phyloP scores from a whole-genome alignment of 2,888 invertebrate species.

The Pomacea canaliculata region DNA sequence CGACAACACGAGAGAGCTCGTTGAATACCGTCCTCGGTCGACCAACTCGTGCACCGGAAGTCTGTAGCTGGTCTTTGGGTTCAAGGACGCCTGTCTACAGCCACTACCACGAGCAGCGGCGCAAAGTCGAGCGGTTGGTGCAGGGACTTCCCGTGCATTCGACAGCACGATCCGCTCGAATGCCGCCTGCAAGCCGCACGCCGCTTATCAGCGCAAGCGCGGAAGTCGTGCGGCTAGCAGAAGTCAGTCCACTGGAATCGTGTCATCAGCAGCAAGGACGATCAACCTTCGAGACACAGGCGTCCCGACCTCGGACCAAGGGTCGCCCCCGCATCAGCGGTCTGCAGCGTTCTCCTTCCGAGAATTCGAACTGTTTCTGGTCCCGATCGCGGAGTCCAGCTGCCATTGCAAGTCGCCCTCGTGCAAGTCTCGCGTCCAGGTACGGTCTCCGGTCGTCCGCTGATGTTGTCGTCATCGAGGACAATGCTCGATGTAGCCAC shows the following conservation, averaged over 20 bases:
- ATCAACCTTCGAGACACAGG: background rate
- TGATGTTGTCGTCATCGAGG: conserved; percentile 17
- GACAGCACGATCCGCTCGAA: background rate
- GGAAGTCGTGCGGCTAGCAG: conserved; percentile 21
- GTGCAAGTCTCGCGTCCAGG: background rate
- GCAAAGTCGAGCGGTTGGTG: conserved; percentile 33
- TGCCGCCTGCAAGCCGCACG: background rate
- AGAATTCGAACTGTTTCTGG: background rate
- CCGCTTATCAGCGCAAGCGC: conserved; percentile 2
- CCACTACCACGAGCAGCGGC: conserved; percentile 32
- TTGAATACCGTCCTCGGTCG: no score
- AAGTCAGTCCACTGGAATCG: background rate
- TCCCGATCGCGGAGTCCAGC: conserved; percentile 2
- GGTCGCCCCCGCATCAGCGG: no score
- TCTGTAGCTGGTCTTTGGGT: background rate
- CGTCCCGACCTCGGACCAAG: background rate
- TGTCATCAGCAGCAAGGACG: background rate
- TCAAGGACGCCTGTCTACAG: conserved; percentile 17
- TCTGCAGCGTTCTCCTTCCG: no score
- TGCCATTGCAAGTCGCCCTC: conserved; percentile 16
- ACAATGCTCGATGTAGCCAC: background rate
- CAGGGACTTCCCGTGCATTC: conserved; percentile 34
- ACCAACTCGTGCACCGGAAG: background rate
- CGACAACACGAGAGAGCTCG: background rate
- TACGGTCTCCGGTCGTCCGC: background rate